A percentile compares a stretch with the other conserved stretches of the same genome.
These are phyloP conservation scores for Lutraria rhynchaena DNA, from an alignment of 1,140 invertebrate species.

Conservation along the genomic window DNA sequence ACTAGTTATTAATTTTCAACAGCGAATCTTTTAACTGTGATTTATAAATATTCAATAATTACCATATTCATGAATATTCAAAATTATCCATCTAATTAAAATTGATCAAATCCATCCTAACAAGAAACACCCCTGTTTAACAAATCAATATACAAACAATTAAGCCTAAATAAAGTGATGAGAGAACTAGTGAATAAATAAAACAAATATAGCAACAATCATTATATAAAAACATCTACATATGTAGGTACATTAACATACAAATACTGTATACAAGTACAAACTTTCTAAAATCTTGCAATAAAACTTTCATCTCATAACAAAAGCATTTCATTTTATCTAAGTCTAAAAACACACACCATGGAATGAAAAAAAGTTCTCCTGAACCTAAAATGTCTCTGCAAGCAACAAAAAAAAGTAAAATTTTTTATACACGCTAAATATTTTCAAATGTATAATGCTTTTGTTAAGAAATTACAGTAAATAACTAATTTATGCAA, in stretches of 20 bases:
- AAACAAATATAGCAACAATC: conserved; percentile 16
- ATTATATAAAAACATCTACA: conserved; percentile 29
- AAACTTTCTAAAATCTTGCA: conserved; percentile 32
- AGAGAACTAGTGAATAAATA: conserved; percentile 39
- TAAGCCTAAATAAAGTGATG: conserved; percentile 13
- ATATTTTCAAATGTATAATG: not conserved
- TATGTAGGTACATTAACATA: not conserved
- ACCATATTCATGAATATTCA: not conserved
- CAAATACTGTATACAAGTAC: conserved; percentile 13
- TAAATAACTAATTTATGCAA: conserved; percentile 15
- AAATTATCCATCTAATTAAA: not conserved
- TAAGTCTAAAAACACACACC: not conserved
- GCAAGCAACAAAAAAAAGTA: not conserved
- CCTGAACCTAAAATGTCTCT: not conserved
- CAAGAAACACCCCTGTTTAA: conserved; percentile 9
- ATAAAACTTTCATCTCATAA: conserved; percentile 19
- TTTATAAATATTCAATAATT: not conserved
- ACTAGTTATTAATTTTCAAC: not conserved
- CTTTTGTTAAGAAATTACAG: conserved; percentile 40
- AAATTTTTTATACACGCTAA: not conserved
- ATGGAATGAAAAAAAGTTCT: not conserved
- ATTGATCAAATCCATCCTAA: not conserved
- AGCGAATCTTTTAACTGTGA: not conserved
- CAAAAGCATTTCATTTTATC: conserved; percentile 8
- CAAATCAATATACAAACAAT: conserved; percentile 19